A percentile compares a stretch with the other conserved stretches of the same genome.
phyloP scores from a whole-genome alignment of 1,140 invertebrate species.

The Thereuonema tuberculata region DNA sequence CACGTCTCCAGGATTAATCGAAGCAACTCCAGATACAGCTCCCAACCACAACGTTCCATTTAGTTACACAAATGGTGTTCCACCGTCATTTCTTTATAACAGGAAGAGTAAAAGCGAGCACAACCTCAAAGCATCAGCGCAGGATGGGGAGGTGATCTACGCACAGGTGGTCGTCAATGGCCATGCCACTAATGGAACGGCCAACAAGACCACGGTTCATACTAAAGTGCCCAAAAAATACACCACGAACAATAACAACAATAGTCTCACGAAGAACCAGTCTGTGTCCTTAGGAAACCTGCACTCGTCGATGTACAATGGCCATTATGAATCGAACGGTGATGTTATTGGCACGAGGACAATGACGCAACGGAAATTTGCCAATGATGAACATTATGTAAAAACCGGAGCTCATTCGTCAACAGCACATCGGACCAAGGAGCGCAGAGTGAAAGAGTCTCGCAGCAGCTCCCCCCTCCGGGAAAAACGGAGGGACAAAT shows the following conservation, averaged over 20 bases:
- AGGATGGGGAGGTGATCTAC: not conserved
- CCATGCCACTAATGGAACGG: not conserved
- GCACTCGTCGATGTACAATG: no score
- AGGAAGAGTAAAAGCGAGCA: constrained; percentile 7
- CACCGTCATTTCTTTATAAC: not conserved
- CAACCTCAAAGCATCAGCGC: not conserved
- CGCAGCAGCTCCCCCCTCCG: no score
- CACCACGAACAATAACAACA: not conserved
- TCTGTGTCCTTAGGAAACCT: not conserved
- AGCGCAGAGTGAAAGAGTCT: no score
- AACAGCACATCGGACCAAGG: no score
- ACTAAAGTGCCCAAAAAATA: not conserved
- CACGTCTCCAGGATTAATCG: not conserved
- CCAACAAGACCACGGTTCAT: constrained; percentile 5
- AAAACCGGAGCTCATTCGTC: no score
- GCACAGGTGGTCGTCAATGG: constrained; percentile 6
- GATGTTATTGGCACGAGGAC: no score
- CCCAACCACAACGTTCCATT: constrained; percentile 7
- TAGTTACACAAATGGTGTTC: not conserved
- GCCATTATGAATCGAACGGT: no score
- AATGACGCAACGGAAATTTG: not conserved
- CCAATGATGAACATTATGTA: not conserved
- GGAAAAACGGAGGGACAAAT: no score
- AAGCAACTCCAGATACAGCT: not conserved
- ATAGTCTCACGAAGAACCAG: not conserved